Conservation (phyloP, 2,888 invertebrate species). For the Macrosiphum euphorbiae region DNA sequence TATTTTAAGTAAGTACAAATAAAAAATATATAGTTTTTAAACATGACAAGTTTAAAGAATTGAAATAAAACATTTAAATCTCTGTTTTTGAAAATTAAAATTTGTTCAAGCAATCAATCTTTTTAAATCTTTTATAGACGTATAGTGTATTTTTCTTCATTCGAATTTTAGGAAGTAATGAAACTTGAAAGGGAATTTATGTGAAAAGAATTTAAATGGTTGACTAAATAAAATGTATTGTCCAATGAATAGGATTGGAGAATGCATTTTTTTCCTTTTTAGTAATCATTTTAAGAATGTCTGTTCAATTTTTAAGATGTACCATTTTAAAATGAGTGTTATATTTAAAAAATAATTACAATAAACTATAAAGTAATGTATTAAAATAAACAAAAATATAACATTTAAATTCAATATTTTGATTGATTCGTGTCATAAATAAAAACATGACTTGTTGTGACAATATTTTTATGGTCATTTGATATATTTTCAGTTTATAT, state of each 20-base stretch:
- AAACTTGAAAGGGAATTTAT: not conserved
- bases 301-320: not conserved
- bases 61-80: not conserved
- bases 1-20: not conserved
- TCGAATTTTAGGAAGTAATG: not conserved
- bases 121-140: not conserved
- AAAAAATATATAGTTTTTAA: not conserved
- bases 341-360: not conserved
- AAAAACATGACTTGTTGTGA: not conserved
- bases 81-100: not conserved
- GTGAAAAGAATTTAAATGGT: not conserved
- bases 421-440: not conserved
- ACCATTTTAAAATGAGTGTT: not conserved
- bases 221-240: not conserved
- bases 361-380: not conserved
- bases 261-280: not conserved
- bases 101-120: not conserved
- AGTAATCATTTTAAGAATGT: not conserved
- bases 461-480: not conserved
- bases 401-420: not conserved
- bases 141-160: not conserved
- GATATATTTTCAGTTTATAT: not conserved
- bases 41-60: not conserved
- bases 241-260: not conserved
- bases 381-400: not conserved